Evolutionary conservation across 1,140 invertebrate species (phyloP).

Genomic region (Augochlora pura): DNA sequence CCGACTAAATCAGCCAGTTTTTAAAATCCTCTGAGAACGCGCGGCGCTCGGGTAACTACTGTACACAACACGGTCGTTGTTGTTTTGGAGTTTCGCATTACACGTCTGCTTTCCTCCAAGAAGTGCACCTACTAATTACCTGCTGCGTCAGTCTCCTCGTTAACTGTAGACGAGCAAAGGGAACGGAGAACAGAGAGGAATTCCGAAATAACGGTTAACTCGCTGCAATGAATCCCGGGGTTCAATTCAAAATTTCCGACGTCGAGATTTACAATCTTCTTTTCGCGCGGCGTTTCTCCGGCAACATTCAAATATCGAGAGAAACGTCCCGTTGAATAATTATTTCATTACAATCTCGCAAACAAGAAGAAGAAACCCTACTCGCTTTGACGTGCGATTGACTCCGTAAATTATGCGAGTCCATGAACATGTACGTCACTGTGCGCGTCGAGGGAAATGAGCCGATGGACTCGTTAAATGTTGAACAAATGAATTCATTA

Average conservation of each 20-base stretch:
- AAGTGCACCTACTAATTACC: conserved; percentile 63
- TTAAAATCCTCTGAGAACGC: conserved; percentile 14
- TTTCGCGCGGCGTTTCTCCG: background rate
- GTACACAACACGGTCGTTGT: conserved; percentile 43
- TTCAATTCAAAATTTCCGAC: conserved; percentile 24
- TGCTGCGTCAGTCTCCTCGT: conserved; percentile 63
- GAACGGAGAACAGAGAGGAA: conserved; percentile 19
- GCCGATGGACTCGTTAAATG: no score
- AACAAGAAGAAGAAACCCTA: no score
- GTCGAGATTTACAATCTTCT: conserved; percentile 5
- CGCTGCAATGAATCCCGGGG: conserved; percentile 15
- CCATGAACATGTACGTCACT: no score
- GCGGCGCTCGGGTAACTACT: conserved; percentile 36
- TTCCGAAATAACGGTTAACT: conserved; percentile 37
- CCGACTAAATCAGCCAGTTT: conserved; percentile 15
- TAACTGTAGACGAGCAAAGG: conserved; percentile 53
- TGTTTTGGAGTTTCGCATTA: conserved; percentile 59
- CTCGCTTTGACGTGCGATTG: no score
- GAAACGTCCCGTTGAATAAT: background rate
- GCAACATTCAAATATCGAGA: background rate
- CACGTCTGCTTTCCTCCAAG: conserved; percentile 62
- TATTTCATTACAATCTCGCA: background rate
- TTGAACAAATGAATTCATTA: no score
- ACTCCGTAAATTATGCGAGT: no score
- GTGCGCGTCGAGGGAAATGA: no score